Conservation (phyloP, 2,797 vertebrate species). For the Taenioides sp. region DNA sequence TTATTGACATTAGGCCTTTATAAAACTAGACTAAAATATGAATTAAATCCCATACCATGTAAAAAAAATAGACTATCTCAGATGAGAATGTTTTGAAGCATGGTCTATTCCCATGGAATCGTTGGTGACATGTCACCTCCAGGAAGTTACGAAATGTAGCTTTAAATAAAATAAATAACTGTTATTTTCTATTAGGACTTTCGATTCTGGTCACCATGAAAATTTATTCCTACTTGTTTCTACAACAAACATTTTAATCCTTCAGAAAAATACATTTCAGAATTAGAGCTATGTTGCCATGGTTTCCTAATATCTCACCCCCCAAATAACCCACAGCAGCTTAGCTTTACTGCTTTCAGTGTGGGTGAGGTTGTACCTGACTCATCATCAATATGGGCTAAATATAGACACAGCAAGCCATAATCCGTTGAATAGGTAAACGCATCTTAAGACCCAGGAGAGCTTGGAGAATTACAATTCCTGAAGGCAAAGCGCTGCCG, state of each 20-base stretch:
- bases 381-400: slow-evolving; percentile 54
- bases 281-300: slow-evolving; percentile 9
- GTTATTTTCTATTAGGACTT: too few relatives aligned
- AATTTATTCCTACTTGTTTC: too few relatives aligned
- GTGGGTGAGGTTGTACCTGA: slow-evolving; percentile 41
- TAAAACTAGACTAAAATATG: not conserved
- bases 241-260: not conserved
- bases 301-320: slow-evolving; percentile 9
- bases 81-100: too few relatives aligned
- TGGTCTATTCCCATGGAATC: too few relatives aligned
- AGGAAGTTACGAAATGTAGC: too few relatives aligned
- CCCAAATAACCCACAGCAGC: slow-evolving; percentile 25
- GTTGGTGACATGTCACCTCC: too few relatives aligned
- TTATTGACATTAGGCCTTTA: too few relatives aligned
- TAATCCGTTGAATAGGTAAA: slow-evolving; percentile 49
- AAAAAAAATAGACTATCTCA: too few relatives aligned
- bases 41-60: too few relatives aligned
- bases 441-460: slow-evolving; percentile 33
- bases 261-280: not conserved
- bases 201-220: too few relatives aligned
- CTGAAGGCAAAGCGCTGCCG: slow-evolving; percentile 23
- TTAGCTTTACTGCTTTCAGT: slow-evolving; percentile 25
- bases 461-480: slow-evolving; percentile 32
- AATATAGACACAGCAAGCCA: slow-evolving; percentile 38
- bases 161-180: too few relatives aligned